phyloP scores from a whole-genome alignment of 2,888 invertebrate species.

The Pristionchus arcanus region DNA sequence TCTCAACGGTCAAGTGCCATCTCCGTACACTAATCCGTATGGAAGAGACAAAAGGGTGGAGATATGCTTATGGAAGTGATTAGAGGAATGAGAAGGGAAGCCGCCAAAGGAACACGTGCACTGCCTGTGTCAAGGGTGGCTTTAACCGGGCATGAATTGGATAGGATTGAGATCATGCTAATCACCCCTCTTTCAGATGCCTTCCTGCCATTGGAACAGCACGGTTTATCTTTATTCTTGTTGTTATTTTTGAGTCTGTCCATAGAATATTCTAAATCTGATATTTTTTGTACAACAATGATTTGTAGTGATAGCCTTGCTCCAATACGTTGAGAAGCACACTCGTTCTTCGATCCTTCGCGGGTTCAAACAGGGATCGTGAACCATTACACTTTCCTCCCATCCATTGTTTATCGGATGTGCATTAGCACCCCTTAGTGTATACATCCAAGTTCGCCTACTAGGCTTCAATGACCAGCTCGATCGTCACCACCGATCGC shows the following conservation, averaged over 20 bases:
- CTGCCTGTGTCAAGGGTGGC: constrained; percentile 42
- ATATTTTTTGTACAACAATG: too few species aligned
- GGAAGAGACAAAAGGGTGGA: constrained; percentile 49
- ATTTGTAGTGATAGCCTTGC: not conserved
- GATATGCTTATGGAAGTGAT: constrained; percentile 43
- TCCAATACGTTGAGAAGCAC: not conserved
- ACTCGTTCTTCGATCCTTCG: not conserved
- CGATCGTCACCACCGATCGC: not conserved
- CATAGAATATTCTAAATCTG: not conserved
- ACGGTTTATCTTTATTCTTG: not conserved
- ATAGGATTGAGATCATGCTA: constrained; percentile 9
- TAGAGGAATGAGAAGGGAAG: not conserved
- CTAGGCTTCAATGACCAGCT: not conserved
- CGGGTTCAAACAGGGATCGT: not conserved
- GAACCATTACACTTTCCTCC: not conserved
- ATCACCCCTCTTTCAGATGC: constrained; percentile 15
- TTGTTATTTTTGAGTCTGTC: not conserved
- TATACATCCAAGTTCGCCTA: not conserved
- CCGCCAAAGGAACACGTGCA: constrained; percentile 47
- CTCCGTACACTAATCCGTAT: constrained; percentile 23
- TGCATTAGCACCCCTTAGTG: not conserved
- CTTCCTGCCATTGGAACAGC: not conserved
- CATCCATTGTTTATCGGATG: not conserved
- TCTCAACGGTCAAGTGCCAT: constrained; percentile 10
- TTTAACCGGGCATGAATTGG: constrained; percentile 32